These are phyloP conservation scores for Micropoecilia bifurca DNA, from an alignment of 2,797 vertebrate genomes.

Conservation along the genomic window DNA sequence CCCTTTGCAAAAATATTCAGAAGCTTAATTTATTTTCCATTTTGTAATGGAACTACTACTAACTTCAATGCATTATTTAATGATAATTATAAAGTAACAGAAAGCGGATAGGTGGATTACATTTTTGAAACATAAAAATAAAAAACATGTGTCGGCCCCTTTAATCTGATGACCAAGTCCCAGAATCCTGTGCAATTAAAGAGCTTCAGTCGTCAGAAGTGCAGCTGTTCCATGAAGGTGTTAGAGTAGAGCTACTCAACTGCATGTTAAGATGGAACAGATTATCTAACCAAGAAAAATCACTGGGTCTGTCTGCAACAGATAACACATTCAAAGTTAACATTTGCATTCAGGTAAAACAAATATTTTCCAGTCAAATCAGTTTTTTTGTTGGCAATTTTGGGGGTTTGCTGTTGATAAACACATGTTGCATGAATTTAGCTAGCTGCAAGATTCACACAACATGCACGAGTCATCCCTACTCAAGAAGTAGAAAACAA, in stretches of 20 bases:
- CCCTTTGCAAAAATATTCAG: background rate
- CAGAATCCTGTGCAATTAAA: background rate
- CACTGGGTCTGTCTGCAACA: background rate
- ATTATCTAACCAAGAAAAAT: background rate
- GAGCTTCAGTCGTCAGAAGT: background rate
- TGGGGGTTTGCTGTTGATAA: background rate
- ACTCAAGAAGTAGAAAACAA: background rate
- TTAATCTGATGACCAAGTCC: background rate
- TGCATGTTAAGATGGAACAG: background rate
- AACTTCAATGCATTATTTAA: background rate
- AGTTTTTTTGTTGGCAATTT: background rate
- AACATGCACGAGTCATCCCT: background rate
- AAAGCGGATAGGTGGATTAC: background rate
- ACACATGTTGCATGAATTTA: background rate
- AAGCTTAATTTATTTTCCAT: background rate
- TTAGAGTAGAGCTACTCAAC: background rate
- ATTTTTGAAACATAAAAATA: background rate
- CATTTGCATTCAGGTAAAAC: background rate
- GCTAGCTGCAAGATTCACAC: background rate
- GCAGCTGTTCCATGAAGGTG: background rate
- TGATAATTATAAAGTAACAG: background rate
- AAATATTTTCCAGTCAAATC: background rate
- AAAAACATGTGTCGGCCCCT: background rate
- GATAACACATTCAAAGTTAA: background rate
- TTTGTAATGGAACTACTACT: background rate